Conservation (phyloP, 2,888 invertebrate species). For the Oligia latruncula region DNA sequence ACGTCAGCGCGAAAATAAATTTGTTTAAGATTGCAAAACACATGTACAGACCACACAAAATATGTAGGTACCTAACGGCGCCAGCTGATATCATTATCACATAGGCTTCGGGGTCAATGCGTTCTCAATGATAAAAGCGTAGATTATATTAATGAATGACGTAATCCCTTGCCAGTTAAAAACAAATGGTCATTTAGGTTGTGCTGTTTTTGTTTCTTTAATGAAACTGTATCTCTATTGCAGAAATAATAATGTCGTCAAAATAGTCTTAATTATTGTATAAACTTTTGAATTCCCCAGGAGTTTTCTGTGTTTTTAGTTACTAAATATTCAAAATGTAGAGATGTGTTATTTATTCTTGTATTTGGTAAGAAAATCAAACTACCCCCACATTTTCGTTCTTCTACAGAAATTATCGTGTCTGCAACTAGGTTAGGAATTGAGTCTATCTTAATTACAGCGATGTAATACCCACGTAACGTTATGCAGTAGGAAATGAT, state of each 20-base stretch:
- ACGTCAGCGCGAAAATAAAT: slow-evolving; percentile 57
- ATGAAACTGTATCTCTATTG: not conserved
- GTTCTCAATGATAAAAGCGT: slow-evolving; percentile 71
- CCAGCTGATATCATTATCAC: slow-evolving; percentile 77
- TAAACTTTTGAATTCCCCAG: not conserved
- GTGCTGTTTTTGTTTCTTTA: not conserved
- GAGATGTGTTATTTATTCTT: not conserved
- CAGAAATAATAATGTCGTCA: slow-evolving; percentile 8
- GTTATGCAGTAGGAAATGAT: slow-evolving; percentile 59
- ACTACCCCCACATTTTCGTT: slow-evolving; percentile 31
- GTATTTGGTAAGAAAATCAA: not conserved
- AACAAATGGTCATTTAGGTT: slow-evolving; percentile 33
- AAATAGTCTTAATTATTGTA: not conserved
- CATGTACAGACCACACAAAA: slow-evolving; percentile 67
- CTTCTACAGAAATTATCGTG: slow-evolving; percentile 10
- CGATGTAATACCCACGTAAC: slow-evolving; percentile 49
- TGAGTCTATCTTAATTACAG: slow-evolving; percentile 49
- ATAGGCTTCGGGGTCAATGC: slow-evolving; percentile 73
- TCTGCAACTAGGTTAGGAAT: slow-evolving; percentile 48
- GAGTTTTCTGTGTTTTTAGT: not conserved
- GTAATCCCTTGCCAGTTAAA: slow-evolving; percentile 63
- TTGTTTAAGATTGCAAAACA: slow-evolving; percentile 70
- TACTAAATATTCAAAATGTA: not conserved
- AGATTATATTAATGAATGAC: slow-evolving; percentile 68
- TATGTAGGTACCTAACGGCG: slow-evolving; percentile 69